Conservation (phyloP, 2,113 vertebrate genomes). For the Nibea albiflora region DNA sequence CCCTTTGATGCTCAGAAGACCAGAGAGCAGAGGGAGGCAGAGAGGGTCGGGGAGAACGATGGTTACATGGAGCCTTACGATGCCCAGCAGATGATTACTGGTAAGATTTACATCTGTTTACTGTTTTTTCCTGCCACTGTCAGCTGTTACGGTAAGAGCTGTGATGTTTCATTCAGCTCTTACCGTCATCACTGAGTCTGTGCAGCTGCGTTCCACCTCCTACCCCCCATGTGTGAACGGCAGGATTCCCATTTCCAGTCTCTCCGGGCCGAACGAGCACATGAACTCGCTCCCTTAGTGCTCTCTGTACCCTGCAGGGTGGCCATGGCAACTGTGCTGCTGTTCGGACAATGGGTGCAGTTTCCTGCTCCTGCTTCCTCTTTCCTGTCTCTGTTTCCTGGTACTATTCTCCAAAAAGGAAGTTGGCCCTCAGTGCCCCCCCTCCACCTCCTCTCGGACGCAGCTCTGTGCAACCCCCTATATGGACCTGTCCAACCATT, state of each 20-base stretch:
- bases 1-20: constrained; percentile 90
- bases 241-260: constrained; percentile 47
- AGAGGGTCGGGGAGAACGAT: constrained; percentile 89
- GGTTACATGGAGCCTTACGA: constrained; percentile 95
- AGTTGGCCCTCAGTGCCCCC: constrained; percentile 49
- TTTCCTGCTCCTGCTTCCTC: constrained; percentile 81
- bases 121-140: background rate
- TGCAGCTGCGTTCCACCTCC: background rate
- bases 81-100: constrained; percentile 94
- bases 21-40: constrained; percentile 88
- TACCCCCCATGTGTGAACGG: constrained; percentile 24
- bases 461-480: constrained; percentile 59
- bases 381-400: constrained; percentile 83
- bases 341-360: constrained; percentile 81
- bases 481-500: constrained; percentile 66
- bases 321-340: constrained; percentile 63
- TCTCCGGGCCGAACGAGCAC: constrained; percentile 35
- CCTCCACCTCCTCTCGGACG: constrained; percentile 27
- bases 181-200: background rate
- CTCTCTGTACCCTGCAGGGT: constrained; percentile 59
- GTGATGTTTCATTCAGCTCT: background rate
- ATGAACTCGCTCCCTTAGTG: constrained; percentile 47
- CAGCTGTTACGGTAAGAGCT: background rate
- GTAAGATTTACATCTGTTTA: constrained; percentile 52
- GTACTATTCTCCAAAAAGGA: constrained; percentile 78